Evolutionary conservation across 2,888 invertebrate species (phyloP).

Genomic region (Tinea semifulvella): DNA sequence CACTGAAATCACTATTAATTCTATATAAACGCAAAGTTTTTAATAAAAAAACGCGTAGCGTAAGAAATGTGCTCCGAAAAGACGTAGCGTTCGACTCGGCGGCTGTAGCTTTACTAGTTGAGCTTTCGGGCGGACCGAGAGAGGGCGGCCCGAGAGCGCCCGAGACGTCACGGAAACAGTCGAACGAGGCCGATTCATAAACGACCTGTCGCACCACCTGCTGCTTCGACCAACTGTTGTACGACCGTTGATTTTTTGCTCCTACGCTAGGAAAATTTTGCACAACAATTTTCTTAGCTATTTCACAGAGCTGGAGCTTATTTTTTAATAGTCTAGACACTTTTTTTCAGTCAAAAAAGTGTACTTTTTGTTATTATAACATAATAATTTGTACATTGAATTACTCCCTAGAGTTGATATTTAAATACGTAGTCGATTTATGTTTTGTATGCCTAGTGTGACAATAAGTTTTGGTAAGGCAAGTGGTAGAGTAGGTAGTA

Average conservation of each 20-base stretch:
- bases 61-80: not conserved
- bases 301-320: no score
- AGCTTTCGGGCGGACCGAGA: slow-evolving; percentile 58
- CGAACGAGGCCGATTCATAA: slow-evolving; percentile 25
- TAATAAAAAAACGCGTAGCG: not conserved
- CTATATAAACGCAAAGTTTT: not conserved
- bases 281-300: no score
- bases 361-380: no score
- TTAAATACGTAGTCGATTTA: no score
- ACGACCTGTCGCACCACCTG: slow-evolving; percentile 40
- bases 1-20: not conserved
- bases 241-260: slow-evolving; percentile 62
- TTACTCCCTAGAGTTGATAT: no score
- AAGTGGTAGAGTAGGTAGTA: no score
- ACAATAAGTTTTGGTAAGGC: no score
- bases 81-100: not conserved
- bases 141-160: slow-evolving; percentile 48
- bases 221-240: slow-evolving; percentile 55
- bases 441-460: no score
- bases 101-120: slow-evolving; percentile 22
- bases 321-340: no score
- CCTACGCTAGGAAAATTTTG: slow-evolving; percentile 50
- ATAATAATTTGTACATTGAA: no score
- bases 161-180: slow-evolving; percentile 21
- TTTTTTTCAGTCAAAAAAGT: no score